phyloP scores from a whole-genome alignment of 2,113 vertebrate genomes.

The Sapajus apella region DNA sequence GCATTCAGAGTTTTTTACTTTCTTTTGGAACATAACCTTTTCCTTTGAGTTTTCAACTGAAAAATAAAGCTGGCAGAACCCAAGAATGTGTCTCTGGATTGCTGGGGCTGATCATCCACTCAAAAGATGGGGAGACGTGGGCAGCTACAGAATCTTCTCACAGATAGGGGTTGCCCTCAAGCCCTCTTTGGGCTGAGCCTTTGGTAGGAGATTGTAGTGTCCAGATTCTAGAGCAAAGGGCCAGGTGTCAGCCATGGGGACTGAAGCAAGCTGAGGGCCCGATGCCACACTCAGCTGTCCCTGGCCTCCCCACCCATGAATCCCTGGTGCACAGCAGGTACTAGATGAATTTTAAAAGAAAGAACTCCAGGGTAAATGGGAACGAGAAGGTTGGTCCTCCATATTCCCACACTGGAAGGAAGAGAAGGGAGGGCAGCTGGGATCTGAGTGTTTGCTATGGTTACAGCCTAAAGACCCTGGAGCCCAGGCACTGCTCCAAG shows the following conservation, averaged over 20 bases:
- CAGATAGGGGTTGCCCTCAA: not conserved
- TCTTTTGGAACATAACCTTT: not conserved
- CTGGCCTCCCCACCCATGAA: rapidly evolving
- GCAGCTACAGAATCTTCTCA: not conserved
- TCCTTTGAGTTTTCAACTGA: not conserved
- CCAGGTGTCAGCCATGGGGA: rapidly evolving
- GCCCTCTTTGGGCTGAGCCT: not conserved
- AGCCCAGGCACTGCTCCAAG: not conserved
- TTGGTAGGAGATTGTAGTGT: not conserved
- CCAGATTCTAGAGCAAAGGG: not conserved
- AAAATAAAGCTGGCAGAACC: not conserved
- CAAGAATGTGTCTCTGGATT: too few relatives aligned
- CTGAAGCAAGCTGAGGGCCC: not conserved
- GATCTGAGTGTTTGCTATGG: rapidly evolving
- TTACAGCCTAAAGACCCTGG: not conserved
- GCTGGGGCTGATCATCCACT: not conserved
- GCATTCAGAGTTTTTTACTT: not conserved
- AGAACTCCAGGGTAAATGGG: too few relatives aligned
- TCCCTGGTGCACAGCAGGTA: not conserved
- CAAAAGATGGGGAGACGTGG: too few relatives aligned
- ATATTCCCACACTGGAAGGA: too few relatives aligned
- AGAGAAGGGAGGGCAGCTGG: not conserved
- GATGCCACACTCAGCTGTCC: not conserved
- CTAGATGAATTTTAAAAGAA: not conserved
- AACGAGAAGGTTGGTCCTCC: not conserved